These are phyloP conservation scores for Cataglyphis rosenhaueri DNA, from an alignment of 2,888 invertebrate genomes.

Conservation along the genomic window DNA sequence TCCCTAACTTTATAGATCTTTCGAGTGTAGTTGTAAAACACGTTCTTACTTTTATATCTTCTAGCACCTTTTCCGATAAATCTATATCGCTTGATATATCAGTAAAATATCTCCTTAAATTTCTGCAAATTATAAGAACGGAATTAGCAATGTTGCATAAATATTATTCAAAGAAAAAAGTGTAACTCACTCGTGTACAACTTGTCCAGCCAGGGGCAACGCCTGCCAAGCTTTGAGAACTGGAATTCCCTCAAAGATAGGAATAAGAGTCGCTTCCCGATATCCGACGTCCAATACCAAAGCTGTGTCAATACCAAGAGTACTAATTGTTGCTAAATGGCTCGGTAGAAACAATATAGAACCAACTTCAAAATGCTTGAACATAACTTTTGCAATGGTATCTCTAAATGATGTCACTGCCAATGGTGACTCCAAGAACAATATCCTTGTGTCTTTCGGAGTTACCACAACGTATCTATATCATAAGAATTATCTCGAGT, in stretches of 20 bases:
- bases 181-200: slow-evolving; percentile 89
- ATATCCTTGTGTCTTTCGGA: slow-evolving; percentile 96
- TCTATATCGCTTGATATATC: slow-evolving; percentile 73
- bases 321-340: slow-evolving; percentile 93
- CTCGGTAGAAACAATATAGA: slow-evolving; percentile 92
- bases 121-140: slow-evolving; percentile 37
- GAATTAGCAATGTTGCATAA: background rate
- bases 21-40: slow-evolving; percentile 94
- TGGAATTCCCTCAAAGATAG: slow-evolving; percentile 95
- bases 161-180: slow-evolving; percentile 51
- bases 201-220: slow-evolving; percentile 91
- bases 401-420: slow-evolving; percentile 93
- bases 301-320: slow-evolving; percentile 93
- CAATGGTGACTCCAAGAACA: slow-evolving; percentile 96
- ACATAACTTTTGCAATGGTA: slow-evolving; percentile 96
- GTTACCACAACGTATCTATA: slow-evolving; percentile 94
- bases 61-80: slow-evolving; percentile 85
- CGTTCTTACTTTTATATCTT: slow-evolving; percentile 91
- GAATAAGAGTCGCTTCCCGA: slow-evolving; percentile 92
- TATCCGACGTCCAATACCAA: slow-evolving; percentile 96
- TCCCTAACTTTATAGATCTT: slow-evolving; percentile 88
- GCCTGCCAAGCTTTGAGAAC: slow-evolving; percentile 94
- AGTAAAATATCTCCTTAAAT: slow-evolving; percentile 74
- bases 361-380: slow-evolving; percentile 95
- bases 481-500: background rate